A percentile compares a stretch with the other conserved stretches of the same genome.
phyloP scores from a whole-genome alignment of 1,140 invertebrate species.

The Nautilus pompilius region DNA sequence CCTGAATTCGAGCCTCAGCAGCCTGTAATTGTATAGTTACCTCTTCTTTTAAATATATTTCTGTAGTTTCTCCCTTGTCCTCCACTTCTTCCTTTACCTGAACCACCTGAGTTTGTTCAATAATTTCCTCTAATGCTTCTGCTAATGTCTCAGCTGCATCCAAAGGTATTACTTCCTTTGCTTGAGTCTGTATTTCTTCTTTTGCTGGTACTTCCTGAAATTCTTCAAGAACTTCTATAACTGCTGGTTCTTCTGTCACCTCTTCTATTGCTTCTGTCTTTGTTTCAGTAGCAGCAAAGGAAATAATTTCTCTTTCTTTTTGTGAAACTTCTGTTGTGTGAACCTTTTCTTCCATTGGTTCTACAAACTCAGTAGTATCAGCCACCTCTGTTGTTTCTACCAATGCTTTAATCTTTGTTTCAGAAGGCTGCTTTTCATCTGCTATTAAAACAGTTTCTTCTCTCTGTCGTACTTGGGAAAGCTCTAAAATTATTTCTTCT shows the following conservation, averaged over 20 bases:
- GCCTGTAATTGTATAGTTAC: conserved; percentile 1
- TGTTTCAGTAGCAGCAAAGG: conserved; percentile 7
- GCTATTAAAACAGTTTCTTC: conserved; percentile 15
- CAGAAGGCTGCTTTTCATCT: conserved; percentile 12
- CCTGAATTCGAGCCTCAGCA: conserved; percentile 19
- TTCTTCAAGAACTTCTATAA: conserved; percentile 19
- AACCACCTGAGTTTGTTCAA: neutral
- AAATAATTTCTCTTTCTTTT: conserved; percentile 2
- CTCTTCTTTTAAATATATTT: neutral
- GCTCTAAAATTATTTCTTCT: conserved; percentile 2
- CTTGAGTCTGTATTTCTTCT: neutral
- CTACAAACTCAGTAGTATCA: neutral
- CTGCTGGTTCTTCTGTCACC: conserved; percentile 18
- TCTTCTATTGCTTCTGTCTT: conserved; percentile 19
- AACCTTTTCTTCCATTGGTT: neutral
- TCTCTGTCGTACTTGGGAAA: conserved; percentile 4
- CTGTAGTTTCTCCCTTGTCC: neutral
- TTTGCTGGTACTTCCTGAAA: neutral
- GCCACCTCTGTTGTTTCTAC: neutral
- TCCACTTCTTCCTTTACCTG: neutral
- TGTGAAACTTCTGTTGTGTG: neutral
- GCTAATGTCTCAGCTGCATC: neutral
- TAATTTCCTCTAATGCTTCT: conserved; percentile 2
- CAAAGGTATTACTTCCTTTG: neutral
- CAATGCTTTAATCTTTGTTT: neutral